These are phyloP conservation scores for Troglohyphantes excavatus DNA, from an alignment of 2,888 invertebrate genomes.

Conservation along the genomic window DNA sequence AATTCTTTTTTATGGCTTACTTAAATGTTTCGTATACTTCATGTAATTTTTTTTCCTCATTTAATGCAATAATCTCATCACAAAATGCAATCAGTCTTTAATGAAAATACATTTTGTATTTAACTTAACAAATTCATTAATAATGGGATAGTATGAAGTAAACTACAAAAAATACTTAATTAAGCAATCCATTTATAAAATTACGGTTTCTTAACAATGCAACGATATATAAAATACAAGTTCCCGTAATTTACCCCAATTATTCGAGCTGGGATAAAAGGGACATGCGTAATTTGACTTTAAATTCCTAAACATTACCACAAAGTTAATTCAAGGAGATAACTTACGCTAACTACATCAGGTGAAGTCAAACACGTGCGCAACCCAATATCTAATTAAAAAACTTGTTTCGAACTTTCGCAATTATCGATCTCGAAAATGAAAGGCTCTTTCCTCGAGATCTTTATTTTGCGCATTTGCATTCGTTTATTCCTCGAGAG, in stretches of 20 bases:
- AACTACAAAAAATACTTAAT: too few relatives aligned
- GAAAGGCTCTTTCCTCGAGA: not conserved
- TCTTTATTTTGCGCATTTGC: constrained; percentile 44
- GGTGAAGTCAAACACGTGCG: not conserved
- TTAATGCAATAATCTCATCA: too few relatives aligned
- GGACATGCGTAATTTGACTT: not conserved
- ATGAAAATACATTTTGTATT: too few relatives aligned
- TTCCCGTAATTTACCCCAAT: not conserved
- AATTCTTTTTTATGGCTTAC: too few relatives aligned
- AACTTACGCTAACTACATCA: not conserved
- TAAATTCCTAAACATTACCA: constrained; percentile 8
- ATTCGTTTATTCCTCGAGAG: constrained; percentile 32
- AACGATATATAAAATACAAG: not conserved
- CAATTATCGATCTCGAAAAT: constrained; percentile 42
- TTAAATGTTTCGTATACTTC: too few relatives aligned
- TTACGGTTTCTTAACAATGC: not conserved
- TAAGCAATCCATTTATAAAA: not conserved
- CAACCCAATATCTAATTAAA: constrained; percentile 40
- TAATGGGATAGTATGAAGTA: too few relatives aligned
- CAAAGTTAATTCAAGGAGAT: not conserved
- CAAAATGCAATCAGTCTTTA: too few relatives aligned
- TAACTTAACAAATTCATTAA: too few relatives aligned
- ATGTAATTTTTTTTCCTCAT: too few relatives aligned
- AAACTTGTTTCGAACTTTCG: constrained; percentile 37
- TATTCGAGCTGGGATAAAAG: not conserved